Base-by-base conservation (phyloP, 2,888 invertebrate genomes). In the Eristalis pertinax region DNA sequence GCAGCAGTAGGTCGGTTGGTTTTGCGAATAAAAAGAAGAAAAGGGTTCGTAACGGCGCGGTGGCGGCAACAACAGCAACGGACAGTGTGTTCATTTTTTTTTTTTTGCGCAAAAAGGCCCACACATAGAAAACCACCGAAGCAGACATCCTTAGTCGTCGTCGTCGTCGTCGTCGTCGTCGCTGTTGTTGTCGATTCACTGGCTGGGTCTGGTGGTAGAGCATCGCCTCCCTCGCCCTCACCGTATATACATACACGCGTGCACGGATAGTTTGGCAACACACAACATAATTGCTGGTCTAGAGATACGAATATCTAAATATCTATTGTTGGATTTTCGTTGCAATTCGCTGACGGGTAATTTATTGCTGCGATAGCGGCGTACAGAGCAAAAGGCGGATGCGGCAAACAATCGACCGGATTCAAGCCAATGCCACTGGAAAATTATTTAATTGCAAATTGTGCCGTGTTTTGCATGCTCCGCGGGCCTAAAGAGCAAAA, bases 401-500 rank as follows among this genome's bases (percentile, higher is more conserved):
- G 87, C 64, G 72, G 68, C 78, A 79, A 84, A 87, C 87, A 87
- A 87, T 87, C 84, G 84, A 84, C 83, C 87, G 87, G 84, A 87
- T 84, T 87, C 75, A 35, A 83, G 72, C 76, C 87, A 87, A 87
- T 87, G 87, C 87, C 79, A 87, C 87, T 87, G 84, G 79, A 87
- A 87, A 87, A 87, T 87, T 87, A 87, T 87, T 87, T 87, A 87
- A 87, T 87, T 87, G 79, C 87, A 84, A 87, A 79, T 84, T 87
- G 83, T 76, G 84, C 50, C 79, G 87, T 87, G 87, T 87, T 87
- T 87, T 87, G 83, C 86, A 86, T 86, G 63, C 72, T 76, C 75
- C 62, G 43, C 72, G 60, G 38, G 63, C 60, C 50, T 19, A 50
- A 50, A 43, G 19, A 19, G 5, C n/a, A 5, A 50, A 50, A 7